phyloP scores from a whole-genome alignment of 2,113 vertebrate species.

The Chloebia gouldiae region DNA sequence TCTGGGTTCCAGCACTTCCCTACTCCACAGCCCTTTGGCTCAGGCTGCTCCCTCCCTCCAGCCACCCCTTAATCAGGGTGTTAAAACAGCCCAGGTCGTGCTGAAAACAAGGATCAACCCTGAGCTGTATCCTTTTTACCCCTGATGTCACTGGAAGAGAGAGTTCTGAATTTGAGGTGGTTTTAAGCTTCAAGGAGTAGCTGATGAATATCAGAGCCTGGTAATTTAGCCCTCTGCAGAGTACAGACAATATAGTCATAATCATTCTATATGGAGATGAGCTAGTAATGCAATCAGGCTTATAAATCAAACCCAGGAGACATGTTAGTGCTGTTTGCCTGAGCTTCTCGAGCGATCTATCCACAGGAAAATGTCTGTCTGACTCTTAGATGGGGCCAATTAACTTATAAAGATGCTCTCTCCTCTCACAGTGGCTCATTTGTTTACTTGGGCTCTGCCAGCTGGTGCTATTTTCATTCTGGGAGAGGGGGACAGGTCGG shows the following conservation, averaged over 20 bases:
- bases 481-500: not conserved
- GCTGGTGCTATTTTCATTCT: conserved; percentile 1
- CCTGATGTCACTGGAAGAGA: not conserved
- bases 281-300: not conserved
- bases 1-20: not conserved
- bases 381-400: not conserved
- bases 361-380: conserved; percentile 3
- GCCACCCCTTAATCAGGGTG: fast-evolving
- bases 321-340: not conserved
- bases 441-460: conserved; percentile 2
- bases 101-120: not conserved
- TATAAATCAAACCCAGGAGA: conserved; percentile 45
- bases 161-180: not conserved
- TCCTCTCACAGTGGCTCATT: not conserved
- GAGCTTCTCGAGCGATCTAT: not conserved
- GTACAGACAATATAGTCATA: conserved; percentile 2
- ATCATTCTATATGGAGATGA: conserved; percentile 45
- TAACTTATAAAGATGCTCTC: conserved; percentile 18
- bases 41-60: not conserved
- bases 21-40: not conserved
- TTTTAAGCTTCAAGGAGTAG: not conserved
- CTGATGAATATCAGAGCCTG: not conserved
- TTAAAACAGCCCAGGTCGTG: not conserved
- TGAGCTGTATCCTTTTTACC: not conserved
- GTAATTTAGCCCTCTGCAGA: conserved; percentile 16